A percentile compares a stretch with the other conserved stretches of the same genome.
Conservation (phyloP, 1,140 invertebrate species). For the Metopolophium dirhodum region DNA sequence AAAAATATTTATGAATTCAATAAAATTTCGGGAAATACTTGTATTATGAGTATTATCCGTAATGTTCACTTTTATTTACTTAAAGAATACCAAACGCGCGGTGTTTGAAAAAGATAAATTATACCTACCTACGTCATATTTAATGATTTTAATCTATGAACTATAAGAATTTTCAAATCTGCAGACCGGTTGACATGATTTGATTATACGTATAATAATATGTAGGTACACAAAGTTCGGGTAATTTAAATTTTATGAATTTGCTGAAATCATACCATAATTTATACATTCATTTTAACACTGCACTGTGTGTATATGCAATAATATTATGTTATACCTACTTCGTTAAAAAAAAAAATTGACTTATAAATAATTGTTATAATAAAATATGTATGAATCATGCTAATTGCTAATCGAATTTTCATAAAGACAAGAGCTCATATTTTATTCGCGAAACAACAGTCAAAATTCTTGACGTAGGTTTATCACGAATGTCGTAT, state of each 20-base stretch:
- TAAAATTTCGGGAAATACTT: not conserved
- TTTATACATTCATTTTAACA: too few relatives aligned
- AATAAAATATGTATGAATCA: too few relatives aligned
- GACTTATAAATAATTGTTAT: too few relatives aligned
- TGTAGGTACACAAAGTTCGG: not conserved
- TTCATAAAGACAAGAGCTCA: not conserved
- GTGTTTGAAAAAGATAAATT: not conserved
- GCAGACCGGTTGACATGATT: not conserved
- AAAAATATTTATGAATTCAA: slow-evolving; percentile 20
- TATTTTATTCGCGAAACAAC: not conserved
- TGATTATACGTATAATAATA: not conserved
- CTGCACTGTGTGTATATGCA: too few relatives aligned
- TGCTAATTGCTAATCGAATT: too few relatives aligned
- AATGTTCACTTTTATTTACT: not conserved
- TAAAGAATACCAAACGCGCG: not conserved
- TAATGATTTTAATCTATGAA: not conserved
- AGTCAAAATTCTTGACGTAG: not conserved
- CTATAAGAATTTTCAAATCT: not conserved
- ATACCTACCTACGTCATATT: not conserved
- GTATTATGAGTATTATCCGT: not conserved
- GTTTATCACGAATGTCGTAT: not conserved
- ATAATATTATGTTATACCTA: too few relatives aligned
- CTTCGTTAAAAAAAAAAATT: too few relatives aligned
- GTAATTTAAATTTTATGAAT: not conserved
- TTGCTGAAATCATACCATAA: not conserved